phyloP scores from a whole-genome alignment of 2,888 invertebrate species.

The Lymantria dispar region DNA sequence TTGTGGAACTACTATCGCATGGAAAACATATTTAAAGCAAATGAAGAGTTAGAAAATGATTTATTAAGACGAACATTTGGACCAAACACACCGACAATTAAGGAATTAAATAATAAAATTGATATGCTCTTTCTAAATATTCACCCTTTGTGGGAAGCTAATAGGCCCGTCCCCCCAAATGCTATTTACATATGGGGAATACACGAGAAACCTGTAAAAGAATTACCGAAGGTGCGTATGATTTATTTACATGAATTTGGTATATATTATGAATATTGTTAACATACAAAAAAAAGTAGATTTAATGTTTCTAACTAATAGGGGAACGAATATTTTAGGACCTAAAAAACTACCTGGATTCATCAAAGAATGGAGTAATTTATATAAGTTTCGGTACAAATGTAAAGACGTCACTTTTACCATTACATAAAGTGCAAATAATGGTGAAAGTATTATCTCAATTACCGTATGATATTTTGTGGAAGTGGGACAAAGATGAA shows the following conservation, averaged over 20 bases:
- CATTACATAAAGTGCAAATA: constrained; percentile 23
- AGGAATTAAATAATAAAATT: constrained; percentile 27
- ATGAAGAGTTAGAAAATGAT: constrained; percentile 20
- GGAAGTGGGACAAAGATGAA: constrained; percentile 42
- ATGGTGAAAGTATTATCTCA: constrained; percentile 29
- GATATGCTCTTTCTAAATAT: constrained; percentile 45
- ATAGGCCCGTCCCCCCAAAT: constrained; percentile 39
- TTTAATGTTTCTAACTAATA: neutral
- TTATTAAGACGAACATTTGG: constrained; percentile 33
- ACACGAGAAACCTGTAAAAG: constrained; percentile 34
- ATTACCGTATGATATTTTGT: constrained; percentile 40
- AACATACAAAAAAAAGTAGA: neutral
- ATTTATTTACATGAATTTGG: neutral
- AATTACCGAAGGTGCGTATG: constrained; percentile 34
- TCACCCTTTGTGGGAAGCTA: constrained; percentile 46
- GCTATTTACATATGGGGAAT: constrained; percentile 48
- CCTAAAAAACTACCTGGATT: constrained; percentile 50
- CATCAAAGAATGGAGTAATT: constrained; percentile 52
- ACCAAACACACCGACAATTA: constrained; percentile 12
- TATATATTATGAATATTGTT: neutral
- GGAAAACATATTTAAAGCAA: constrained; percentile 6
- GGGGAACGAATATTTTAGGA: constrained; percentile 36
- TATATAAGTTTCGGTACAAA: constrained; percentile 55
- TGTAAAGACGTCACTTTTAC: constrained; percentile 29
- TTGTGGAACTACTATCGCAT: constrained; percentile 16